These are phyloP conservation scores for Athripsodes cinereus DNA, from an alignment of 2,888 invertebrate genomes.

Conservation along the genomic window DNA sequence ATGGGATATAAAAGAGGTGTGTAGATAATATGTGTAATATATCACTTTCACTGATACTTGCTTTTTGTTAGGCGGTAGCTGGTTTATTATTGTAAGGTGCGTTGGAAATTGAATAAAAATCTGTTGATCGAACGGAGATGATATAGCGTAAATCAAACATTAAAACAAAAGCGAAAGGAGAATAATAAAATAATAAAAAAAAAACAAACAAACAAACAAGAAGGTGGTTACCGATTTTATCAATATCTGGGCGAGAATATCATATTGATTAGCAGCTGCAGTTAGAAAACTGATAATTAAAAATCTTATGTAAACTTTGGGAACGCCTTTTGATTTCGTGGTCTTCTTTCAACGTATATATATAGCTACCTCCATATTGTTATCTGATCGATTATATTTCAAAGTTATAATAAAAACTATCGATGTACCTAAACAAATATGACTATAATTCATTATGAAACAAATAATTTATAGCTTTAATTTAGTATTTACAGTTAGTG, in stretches of 20 bases:
- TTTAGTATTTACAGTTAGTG: too few relatives aligned
- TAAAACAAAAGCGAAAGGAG: conserved; percentile 18
- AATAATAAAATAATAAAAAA: neutral
- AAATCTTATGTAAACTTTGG: conserved; percentile 14
- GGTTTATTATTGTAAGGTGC: conserved; percentile 14
- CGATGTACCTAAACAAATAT: neutral
- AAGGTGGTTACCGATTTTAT: conserved; percentile 25
- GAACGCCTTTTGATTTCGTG: conserved; percentile 6
- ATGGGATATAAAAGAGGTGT: neutral
- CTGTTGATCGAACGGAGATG: conserved; percentile 19
- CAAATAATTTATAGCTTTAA: neutral
- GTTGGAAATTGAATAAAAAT: conserved; percentile 22
- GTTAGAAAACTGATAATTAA: conserved; percentile 17
- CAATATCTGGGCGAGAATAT: conserved; percentile 13
- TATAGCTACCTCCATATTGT: too few relatives aligned
- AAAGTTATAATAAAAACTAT: neutral
- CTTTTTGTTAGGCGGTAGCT: conserved; percentile 11
- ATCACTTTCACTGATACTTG: conserved; percentile 20
- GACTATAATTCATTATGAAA: neutral
- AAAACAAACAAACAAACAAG: conserved; percentile 19
- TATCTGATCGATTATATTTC: conserved; percentile 5
- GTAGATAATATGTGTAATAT: neutral
- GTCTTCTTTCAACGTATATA: neutral
- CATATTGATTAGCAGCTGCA: conserved; percentile 16
- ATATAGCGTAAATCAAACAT: conserved; percentile 23